Percentiles rank a stretch among this genome's conserved stretches.
Conservation (phyloP, 92 coral and sea anemone genomes). For the Umimayanthus chanpuru region DNA sequence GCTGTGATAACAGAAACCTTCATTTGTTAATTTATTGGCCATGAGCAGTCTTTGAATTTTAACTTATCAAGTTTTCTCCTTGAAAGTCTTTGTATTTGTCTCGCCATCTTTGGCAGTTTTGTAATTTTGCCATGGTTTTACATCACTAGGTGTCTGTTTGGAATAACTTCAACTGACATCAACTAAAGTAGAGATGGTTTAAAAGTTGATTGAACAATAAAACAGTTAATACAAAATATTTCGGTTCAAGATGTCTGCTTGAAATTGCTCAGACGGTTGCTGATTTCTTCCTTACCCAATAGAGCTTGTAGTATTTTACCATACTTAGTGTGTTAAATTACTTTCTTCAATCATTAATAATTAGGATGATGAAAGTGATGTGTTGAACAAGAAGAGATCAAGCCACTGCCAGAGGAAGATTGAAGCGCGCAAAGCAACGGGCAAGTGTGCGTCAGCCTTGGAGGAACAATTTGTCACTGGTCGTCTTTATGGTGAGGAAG, state of each 20-base stretch:
- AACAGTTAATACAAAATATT: no score
- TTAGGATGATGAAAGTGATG: conserved; percentile 77
- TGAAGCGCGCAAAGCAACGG: conserved; percentile 69
- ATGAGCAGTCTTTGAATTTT: no score
- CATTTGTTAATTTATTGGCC: no score
- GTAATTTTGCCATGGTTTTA: no score
- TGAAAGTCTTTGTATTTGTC: no score
- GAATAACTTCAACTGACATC: no score
- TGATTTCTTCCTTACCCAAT: not conserved
- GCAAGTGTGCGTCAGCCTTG: conserved; percentile 66
- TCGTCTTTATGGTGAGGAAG: conserved; percentile 82
- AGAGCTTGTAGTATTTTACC: not conserved
- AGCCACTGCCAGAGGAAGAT: conserved; percentile 82
- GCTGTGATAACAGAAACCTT: not conserved
- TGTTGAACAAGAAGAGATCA: conserved; percentile 85
- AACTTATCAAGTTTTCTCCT: no score
- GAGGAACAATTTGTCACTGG: conserved; percentile 97
- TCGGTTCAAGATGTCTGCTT: not conserved
- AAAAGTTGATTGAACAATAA: no score
- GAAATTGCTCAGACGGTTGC: not conserved
- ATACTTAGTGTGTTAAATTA: not conserved
- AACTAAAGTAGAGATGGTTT: no score
- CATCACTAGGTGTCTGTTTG: no score
- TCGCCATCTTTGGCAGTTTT: no score
- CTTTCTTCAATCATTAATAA: not conserved